phyloP scores from a whole-genome alignment of 2,888 invertebrate species.

The Pristionchus mayeri region DNA sequence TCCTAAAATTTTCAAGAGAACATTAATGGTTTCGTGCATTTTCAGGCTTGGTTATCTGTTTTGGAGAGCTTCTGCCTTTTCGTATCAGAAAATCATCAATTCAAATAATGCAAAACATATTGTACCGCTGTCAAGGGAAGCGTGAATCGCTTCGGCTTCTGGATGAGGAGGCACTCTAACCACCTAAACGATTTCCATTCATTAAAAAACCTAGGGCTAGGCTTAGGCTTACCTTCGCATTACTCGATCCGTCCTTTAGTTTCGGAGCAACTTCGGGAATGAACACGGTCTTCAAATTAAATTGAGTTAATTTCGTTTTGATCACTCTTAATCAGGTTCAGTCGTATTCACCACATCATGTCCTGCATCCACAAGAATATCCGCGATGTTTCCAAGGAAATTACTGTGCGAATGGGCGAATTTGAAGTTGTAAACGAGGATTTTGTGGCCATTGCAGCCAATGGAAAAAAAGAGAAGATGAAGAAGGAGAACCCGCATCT shows the following conservation, averaged over 20 bases:
- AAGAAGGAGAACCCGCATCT: not conserved
- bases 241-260: not conserved
- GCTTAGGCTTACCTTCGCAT: no score
- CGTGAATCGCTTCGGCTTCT: not conserved
- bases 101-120: no score
- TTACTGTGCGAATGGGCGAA: slow-evolving; percentile 40
- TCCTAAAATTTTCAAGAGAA: not conserved
- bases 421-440: slow-evolving; percentile 24
- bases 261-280: not conserved
- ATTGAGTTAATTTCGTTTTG: not conserved
- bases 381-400: slow-evolving; percentile 25
- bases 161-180: not conserved
- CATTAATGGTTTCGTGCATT: not conserved
- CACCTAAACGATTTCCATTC: not conserved
- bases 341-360: slow-evolving; percentile 34
- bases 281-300: not conserved
- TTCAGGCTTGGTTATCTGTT: no score
- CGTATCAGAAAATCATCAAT: not conserved
- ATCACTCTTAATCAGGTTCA: not conserved
- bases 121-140: not conserved
- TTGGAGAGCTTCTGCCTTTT: no score
- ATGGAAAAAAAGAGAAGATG: not conserved
- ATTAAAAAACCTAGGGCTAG: no score
- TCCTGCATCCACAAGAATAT: not conserved
- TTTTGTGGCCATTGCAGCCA: not conserved